Percentiles rank a stretch among this genome's conserved stretches.
Conservation (phyloP, 2,888 invertebrate genomes). For the Hypolimnas misippus region DNA sequence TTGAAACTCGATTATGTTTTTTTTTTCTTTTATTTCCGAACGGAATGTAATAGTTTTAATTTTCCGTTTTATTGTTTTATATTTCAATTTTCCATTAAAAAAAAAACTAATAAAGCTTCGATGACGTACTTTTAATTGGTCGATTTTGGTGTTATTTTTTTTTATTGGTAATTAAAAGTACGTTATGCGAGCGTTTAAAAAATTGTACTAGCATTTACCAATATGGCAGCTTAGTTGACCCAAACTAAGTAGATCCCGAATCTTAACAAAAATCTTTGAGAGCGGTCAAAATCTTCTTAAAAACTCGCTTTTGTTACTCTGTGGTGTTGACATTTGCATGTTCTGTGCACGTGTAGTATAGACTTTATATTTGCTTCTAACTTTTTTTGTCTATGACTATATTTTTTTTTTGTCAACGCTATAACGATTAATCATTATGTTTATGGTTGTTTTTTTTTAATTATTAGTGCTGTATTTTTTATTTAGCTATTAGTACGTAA, state of each 20-base stretch:
- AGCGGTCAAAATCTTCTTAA: constrained; percentile 46
- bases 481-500: neutral
- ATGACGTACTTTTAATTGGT: constrained; percentile 69
- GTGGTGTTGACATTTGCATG: constrained; percentile 33
- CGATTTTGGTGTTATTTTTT: neutral
- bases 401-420: neutral
- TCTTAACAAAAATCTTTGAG: constrained; percentile 51
- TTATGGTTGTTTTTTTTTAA: neutral
- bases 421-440: too few relatives aligned
- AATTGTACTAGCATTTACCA: constrained; percentile 80
- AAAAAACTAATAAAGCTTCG: constrained; percentile 56
- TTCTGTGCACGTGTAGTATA: constrained; percentile 24
- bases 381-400: neutral
- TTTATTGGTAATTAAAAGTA: constrained; percentile 60
- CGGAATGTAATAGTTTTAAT: constrained; percentile 38
- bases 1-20: constrained; percentile 31
- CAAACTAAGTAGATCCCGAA: constrained; percentile 59
- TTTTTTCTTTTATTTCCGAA: constrained; percentile 29
- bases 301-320: constrained; percentile 36
- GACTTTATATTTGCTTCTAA: constrained; percentile 6
- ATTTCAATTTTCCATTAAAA: constrained; percentile 51
- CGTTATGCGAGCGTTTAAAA: constrained; percentile 65
- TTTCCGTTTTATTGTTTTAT: constrained; percentile 34
- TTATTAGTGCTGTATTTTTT: neutral
- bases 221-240: constrained; percentile 78